These are phyloP conservation scores for Colostygia pectinataria DNA, from an alignment of 2,888 invertebrate genomes.

Conservation along the genomic window DNA sequence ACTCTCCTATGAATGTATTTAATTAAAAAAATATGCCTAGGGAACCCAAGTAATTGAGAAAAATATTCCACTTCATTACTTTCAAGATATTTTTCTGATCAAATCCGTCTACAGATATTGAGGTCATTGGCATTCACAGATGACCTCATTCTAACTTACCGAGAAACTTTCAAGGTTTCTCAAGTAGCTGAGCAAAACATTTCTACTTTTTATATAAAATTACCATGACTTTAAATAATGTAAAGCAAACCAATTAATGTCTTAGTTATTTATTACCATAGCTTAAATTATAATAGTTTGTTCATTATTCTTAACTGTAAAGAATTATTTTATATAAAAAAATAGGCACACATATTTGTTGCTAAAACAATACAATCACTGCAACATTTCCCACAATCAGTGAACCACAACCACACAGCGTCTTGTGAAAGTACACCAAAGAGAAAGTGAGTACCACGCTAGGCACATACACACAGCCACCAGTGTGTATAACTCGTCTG, in stretches of 20 bases:
- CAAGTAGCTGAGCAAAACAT: constrained; percentile 23
- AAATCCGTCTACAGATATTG: constrained; percentile 23
- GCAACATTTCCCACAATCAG: constrained; percentile 47
- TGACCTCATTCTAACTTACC: constrained; percentile 54
- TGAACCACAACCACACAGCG: constrained; percentile 74
- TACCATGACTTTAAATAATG: not conserved
- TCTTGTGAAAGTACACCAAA: constrained; percentile 80
- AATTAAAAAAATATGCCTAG: too few relatives aligned
- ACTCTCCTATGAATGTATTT: too few relatives aligned
- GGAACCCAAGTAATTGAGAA: not conserved
- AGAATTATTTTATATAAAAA: not conserved
- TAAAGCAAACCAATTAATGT: too few relatives aligned
- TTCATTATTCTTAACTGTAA: not conserved
- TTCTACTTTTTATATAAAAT: constrained; percentile 2
- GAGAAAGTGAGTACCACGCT: constrained; percentile 79
- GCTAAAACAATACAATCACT: constrained; percentile 12
- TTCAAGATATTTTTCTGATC: too few relatives aligned
- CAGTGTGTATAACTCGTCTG: constrained; percentile 67
- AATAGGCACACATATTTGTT: not conserved
- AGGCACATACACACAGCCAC: constrained; percentile 60
- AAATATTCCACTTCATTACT: not conserved
- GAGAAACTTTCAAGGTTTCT: constrained; percentile 36
- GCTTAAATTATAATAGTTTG: too few relatives aligned
- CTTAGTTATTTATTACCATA: too few relatives aligned
- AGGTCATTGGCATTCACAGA: constrained; percentile 48